Conservation (phyloP, 1,140 invertebrate species). For the Melipona quadrifasciata region DNA sequence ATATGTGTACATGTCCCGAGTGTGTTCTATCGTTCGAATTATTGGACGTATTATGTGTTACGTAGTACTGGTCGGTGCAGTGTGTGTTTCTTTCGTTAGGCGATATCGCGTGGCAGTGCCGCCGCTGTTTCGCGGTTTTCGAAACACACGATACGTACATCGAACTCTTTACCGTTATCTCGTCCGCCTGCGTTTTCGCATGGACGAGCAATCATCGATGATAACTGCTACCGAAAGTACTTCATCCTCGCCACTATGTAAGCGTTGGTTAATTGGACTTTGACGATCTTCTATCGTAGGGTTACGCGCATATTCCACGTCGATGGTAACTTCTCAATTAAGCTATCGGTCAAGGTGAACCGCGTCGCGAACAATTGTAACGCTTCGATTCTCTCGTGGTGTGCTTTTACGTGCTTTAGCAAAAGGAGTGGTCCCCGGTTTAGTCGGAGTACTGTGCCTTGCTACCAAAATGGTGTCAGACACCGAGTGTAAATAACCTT, state of each 20-base stretch:
- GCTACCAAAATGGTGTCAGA: slow-evolving; percentile 68
- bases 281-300: not conserved
- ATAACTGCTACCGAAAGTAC: not conserved
- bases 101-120: slow-evolving; percentile 6
- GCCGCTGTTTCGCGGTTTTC: slow-evolving; percentile 26
- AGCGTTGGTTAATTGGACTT: not conserved
- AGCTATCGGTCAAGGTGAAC: slow-evolving; percentile 14
- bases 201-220: not conserved
- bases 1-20: not conserved
- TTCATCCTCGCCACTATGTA: not conserved
- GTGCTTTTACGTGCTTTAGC: slow-evolving; percentile 23
- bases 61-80: not conserved
- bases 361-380: not conserved
- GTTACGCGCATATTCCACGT: not conserved
- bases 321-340: not conserved
- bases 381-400: not conserved
- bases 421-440: slow-evolving; percentile 29
- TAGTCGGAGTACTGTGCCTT: slow-evolving; percentile 42
- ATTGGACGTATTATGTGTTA: not conserved
- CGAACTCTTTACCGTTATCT: slow-evolving; percentile 42
- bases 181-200: slow-evolving; percentile 8
- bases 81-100: slow-evolving; percentile 7
- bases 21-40: slow-evolving; percentile 6
- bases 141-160: slow-evolving; percentile 33
- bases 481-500: slow-evolving; percentile 68